phyloP scores from a whole-genome alignment of 2,113 vertebrate species.

The Cnemophilus loriae region DNA sequence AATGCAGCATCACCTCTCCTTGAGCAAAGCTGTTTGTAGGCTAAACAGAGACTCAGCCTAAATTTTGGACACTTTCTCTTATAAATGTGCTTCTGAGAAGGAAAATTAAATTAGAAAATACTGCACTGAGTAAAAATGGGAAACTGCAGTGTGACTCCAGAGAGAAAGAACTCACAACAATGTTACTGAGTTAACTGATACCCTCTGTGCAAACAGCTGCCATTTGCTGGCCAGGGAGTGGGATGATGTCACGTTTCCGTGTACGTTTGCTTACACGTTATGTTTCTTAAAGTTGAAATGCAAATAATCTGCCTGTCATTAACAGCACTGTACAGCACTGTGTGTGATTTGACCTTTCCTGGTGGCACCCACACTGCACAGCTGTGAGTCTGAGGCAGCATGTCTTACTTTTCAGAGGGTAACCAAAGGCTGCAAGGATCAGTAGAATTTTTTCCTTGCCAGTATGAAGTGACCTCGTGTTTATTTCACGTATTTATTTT shows the following conservation, averaged over 20 bases:
- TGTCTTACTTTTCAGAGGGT: not conserved
- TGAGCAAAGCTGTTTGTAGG: not conserved
- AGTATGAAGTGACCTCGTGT: not conserved
- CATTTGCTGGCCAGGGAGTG: not conserved
- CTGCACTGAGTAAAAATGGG: not conserved
- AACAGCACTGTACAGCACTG: not conserved
- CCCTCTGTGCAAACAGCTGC: not conserved
- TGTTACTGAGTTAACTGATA: not conserved
- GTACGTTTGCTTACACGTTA: not conserved
- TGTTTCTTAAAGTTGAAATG: not conserved
- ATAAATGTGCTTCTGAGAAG: not conserved
- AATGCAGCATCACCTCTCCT: not conserved
- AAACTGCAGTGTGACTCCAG: not conserved
- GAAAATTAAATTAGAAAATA: not conserved
- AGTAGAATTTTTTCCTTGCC: not conserved
- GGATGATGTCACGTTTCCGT: not conserved
- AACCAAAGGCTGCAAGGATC: not conserved
- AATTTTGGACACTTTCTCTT: not conserved
- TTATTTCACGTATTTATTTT: not conserved
- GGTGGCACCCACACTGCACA: not conserved
- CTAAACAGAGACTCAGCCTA: not conserved
- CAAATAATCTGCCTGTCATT: not conserved
- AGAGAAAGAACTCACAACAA: rapidly evolving
- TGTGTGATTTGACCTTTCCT: not conserved
- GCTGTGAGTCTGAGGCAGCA: not conserved